Percentiles rank a stretch among this genome's conserved stretches.
These are phyloP conservation scores for Eunapius fragilis DNA, from an alignment of 37 sponge, comb jelly and placozoan genomes.

Conservation along the genomic window DNA sequence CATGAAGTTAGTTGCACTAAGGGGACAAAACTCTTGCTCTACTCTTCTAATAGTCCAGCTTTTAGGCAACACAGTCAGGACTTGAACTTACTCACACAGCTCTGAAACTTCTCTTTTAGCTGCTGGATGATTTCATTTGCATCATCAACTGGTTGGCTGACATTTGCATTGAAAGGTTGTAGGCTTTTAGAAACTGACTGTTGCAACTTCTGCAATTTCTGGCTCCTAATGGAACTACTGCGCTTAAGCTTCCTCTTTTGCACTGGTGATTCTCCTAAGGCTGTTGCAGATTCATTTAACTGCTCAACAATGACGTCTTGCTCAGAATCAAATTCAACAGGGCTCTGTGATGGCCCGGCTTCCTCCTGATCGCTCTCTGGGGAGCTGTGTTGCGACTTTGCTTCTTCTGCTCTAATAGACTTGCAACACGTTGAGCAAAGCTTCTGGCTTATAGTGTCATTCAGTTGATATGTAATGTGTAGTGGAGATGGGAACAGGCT, in stretches of 20 bases:
- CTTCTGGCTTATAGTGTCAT: not conserved
- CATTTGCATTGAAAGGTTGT: not conserved
- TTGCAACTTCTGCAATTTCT: not conserved
- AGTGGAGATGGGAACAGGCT: not conserved
- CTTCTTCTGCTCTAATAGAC: not conserved
- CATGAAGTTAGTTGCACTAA: constrained; percentile 16
- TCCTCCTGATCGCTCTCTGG: not conserved
- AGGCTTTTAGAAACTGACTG: not conserved
- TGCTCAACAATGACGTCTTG: not conserved
- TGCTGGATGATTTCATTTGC: constrained; percentile 23
- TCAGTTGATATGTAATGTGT: not conserved
- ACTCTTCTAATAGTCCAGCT: constrained; percentile 23
- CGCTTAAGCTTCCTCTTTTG: not conserved
- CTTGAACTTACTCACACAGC: constrained; percentile 13
- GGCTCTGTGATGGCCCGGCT: not conserved
- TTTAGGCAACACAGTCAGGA: constrained; percentile 29
- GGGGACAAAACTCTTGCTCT: constrained; percentile 16
- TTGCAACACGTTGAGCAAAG: not conserved
- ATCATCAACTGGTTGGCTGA: not conserved
- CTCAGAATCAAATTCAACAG: not conserved
- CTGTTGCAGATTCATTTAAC: not conserved
- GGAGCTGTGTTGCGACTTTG: not conserved
- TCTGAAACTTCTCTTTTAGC: constrained; percentile 36
- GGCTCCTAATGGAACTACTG: not conserved
- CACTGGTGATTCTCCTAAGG: not conserved